phyloP scores from a whole-genome alignment of 1,140 invertebrate genomes.

The Pseudachorutes palmiensis region DNA sequence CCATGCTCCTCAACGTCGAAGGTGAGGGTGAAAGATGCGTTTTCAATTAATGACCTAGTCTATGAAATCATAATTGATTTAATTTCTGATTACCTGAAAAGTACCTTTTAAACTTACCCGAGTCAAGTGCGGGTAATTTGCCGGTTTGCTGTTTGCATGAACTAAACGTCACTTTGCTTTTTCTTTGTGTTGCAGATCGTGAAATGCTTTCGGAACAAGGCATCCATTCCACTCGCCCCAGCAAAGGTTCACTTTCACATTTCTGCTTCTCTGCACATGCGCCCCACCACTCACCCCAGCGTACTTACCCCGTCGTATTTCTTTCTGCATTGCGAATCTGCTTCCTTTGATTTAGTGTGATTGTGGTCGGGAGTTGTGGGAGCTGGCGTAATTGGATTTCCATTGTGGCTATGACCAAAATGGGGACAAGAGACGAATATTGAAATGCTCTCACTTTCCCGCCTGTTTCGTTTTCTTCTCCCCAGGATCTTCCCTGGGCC shows the following conservation, averaged over 20 bases:
- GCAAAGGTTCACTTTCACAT: slow-evolving; percentile 35
- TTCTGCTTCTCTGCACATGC: slow-evolving; percentile 13
- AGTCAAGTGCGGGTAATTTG: too few species aligned
- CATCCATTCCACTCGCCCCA: slow-evolving; percentile 35
- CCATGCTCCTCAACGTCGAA: slow-evolving; percentile 65
- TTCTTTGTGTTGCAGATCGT: slow-evolving; percentile 36
- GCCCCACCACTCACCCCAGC: neutral
- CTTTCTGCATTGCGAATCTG: neutral
- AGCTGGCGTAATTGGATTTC: neutral
- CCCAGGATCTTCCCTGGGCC: too few species aligned
- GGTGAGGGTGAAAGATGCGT: slow-evolving; percentile 51
- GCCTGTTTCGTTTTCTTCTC: too few species aligned
- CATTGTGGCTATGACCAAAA: neutral
- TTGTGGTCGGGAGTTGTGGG: neutral
- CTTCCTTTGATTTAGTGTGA: neutral
- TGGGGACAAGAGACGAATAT: neutral
- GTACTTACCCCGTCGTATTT: neutral
- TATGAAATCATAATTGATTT: too few species aligned
- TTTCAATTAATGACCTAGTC: too few species aligned
- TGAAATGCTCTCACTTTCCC: too few species aligned
- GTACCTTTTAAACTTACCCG: too few species aligned
- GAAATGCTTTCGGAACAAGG: slow-evolving; percentile 38
- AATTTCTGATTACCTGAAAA: too few species aligned
- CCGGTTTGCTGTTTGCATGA: too few species aligned
- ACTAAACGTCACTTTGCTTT: neutral